These are phyloP conservation scores for Natrix natrix DNA, from an alignment of 2,797 vertebrate species.

Conservation along the genomic window DNA sequence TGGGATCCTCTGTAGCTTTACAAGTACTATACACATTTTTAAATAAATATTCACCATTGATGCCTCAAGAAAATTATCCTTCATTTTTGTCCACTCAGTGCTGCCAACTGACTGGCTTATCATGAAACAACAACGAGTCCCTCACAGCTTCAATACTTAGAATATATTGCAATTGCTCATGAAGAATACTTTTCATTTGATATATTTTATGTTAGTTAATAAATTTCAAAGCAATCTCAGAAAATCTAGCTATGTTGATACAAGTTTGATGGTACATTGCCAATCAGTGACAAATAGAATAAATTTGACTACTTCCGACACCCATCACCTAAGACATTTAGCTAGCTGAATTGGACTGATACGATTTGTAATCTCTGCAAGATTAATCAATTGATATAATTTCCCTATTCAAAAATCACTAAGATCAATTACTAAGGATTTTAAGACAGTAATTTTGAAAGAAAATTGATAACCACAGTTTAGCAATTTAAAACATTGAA, in stretches of 20 bases:
- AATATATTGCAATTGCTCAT: slow-evolving; percentile 6
- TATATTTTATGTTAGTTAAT: slow-evolving; percentile 18
- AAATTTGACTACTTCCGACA: neutral
- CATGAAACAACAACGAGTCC: neutral
- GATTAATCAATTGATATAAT: neutral
- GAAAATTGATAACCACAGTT: neutral
- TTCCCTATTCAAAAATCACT: neutral
- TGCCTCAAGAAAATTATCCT: neutral
- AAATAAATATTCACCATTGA: neutral
- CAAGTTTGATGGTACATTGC: neutral
- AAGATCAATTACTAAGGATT: neutral
- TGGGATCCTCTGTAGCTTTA: neutral
- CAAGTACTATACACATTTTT: neutral
- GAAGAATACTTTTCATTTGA: slow-evolving; percentile 44
- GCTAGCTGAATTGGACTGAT: neutral
- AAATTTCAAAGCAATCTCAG: neutral
- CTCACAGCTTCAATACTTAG: neutral
- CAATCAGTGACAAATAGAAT: neutral
- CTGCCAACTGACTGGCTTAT: neutral
- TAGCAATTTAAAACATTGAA: neutral
- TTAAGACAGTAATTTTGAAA: neutral
- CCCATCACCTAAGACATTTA: neutral
- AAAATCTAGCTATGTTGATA: neutral
- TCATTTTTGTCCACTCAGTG: neutral
- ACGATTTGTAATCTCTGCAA: neutral